Conservation (phyloP, 2,888 invertebrate genomes). For the Mesochorus sp. region DNA sequence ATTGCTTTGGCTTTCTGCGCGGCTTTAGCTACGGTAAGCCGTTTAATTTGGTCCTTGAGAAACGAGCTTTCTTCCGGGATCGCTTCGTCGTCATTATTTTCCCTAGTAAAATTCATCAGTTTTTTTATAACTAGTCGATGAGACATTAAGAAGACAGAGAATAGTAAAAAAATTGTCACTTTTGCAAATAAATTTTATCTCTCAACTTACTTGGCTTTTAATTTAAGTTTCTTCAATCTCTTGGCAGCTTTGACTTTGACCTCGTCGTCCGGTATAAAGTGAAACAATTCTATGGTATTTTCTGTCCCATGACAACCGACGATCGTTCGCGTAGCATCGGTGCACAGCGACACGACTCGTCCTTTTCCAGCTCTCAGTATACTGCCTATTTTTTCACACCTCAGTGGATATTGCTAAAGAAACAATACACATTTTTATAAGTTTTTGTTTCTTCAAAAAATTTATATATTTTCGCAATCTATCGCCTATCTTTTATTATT, state of each 20-base stretch:
- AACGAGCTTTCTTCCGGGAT: conserved; percentile 82
- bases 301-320: conserved; percentile 93
- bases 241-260: conserved; percentile 88
- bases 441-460: too few relatives aligned
- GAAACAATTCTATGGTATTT: conserved; percentile 91
- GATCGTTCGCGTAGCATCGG: conserved; percentile 88
- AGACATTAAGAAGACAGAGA: too few relatives aligned
- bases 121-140: too few relatives aligned
- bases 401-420: conserved; percentile 85
- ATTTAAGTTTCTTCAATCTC: conserved; percentile 89
- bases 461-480: too few relatives aligned
- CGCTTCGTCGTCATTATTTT: conserved; percentile 71
- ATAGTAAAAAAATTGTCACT: background rate
- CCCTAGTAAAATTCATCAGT: conserved; percentile 63
- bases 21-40: conserved; percentile 87
- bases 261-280: conserved; percentile 90
- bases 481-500: too few relatives aligned
- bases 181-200: background rate
- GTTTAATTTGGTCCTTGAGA: conserved; percentile 89
- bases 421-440: too few relatives aligned
- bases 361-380: conserved; percentile 91
- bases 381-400: conserved; percentile 90
- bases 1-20: conserved; percentile 88
- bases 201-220: conserved; percentile 80
- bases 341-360: conserved; percentile 89